Conservation (phyloP, 2,797 vertebrate species). For the Helostoma temminkii region DNA sequence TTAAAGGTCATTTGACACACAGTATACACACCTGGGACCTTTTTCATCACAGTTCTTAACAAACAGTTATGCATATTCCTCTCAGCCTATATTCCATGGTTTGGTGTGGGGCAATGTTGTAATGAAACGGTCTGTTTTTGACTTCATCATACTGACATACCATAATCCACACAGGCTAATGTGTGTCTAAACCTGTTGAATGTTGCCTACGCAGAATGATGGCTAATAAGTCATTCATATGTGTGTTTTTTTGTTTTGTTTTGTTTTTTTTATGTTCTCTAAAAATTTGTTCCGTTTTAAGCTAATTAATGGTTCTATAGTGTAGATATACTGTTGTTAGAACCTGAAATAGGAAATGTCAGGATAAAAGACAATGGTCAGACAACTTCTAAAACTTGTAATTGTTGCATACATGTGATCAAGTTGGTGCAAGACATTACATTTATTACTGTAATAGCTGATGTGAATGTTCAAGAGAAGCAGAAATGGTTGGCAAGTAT, state of each 20-base stretch:
- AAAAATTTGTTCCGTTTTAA: slow-evolving; percentile 54
- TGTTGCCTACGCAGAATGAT: slow-evolving; percentile 69
- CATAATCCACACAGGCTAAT: slow-evolving; percentile 54
- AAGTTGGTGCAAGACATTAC: slow-evolving; percentile 52
- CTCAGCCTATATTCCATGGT: slow-evolving; percentile 69
- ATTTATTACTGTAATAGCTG: slow-evolving; percentile 64
- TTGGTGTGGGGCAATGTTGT: slow-evolving; percentile 55
- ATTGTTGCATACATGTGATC: slow-evolving; percentile 65
- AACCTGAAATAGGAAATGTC: slow-evolving; percentile 68
- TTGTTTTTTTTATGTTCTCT: slow-evolving; percentile 34
- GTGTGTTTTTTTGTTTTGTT: not conserved
- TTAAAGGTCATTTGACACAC: slow-evolving; percentile 71
- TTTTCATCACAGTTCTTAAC: slow-evolving; percentile 70
- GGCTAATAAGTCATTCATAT: slow-evolving; percentile 40
- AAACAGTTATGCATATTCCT: slow-evolving; percentile 71
- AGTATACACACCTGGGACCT: slow-evolving; percentile 68
- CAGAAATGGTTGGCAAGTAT: slow-evolving; percentile 17
- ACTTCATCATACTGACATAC: slow-evolving; percentile 41
- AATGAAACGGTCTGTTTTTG: slow-evolving; percentile 40
- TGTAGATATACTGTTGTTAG: slow-evolving; percentile 64
- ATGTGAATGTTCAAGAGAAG: slow-evolving; percentile 61
- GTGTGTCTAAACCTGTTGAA: slow-evolving; percentile 68
- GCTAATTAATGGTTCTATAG: slow-evolving; percentile 54
- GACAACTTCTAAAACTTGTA: slow-evolving; percentile 63
- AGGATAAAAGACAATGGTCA: slow-evolving; percentile 61